Evolutionary conservation across 2,113 vertebrate genomes (phyloP), one percentile per base, ranked within the genome.

Genomic region (Arenaria interpres): DNA sequence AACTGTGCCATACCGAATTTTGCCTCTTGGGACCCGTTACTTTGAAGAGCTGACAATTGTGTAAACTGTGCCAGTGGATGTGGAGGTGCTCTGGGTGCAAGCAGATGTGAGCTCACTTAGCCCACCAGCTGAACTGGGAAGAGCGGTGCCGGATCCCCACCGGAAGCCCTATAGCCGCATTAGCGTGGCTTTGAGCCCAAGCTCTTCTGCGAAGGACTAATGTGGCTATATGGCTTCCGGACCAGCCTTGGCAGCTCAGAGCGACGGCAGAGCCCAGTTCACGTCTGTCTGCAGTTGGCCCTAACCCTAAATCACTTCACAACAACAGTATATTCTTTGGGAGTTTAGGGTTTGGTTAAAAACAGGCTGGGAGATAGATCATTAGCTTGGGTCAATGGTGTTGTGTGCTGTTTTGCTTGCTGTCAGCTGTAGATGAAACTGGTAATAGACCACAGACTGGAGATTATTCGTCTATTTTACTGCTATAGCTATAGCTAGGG

Each of bases 221-320:
- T 18, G 78, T 77, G 87, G 37, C 74, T 67, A 0, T 4, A 5
- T 3, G 12, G 87, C 59, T 92, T 88, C 83, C 3, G 1, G 64
- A n/a, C 46, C 64, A 15, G 59, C 56, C 87, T 18, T 28, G 60
- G 83, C 87, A 63, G 87, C 68, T 76, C 83, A 28, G 35, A 51
- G 82, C 4, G 1, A 53, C 63, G 59, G 75, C 37, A 68, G 59
- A 53, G 43, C 0, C 0, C 0, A 33, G 54, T 48, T 73, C 23
- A 8, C 3, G 12, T 35, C 54, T 86, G 77, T 10, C 73, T 79
- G 78, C 64, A 64, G 48, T 21, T 60, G 24, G 64, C 33, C 24
- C 14, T 30, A 53, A 48, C 35, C 30, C 73, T 68, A 37, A 75
- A 27, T 30, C 69, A 77, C 69, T 68, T 50, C 19, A 24, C 48